These are phyloP conservation scores for Huso huso DNA, from an alignment of 2,797 vertebrate species.

Conservation along the genomic window DNA sequence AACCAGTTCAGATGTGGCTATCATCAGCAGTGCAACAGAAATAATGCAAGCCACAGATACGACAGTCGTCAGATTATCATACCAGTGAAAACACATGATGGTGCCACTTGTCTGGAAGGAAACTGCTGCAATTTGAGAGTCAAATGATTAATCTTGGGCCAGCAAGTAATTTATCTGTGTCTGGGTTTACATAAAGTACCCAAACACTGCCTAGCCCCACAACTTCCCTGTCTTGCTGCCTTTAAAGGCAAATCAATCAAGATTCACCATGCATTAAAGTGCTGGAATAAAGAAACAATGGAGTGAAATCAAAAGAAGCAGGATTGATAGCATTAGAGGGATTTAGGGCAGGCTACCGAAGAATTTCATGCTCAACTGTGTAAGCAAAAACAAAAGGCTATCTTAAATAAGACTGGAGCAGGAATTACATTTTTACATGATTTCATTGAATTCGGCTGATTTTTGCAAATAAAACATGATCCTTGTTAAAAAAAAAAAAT, in stretches of 20 bases:
- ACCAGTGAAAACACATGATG: slow-evolving; percentile 24
- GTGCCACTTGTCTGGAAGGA: slow-evolving; percentile 24
- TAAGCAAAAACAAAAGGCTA: slow-evolving; percentile 23
- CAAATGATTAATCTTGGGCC: slow-evolving; percentile 33
- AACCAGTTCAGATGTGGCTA: slow-evolving; percentile 13
- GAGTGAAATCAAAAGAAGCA: slow-evolving; percentile 53
- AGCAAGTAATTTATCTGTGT: slow-evolving; percentile 46
- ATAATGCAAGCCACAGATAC: slow-evolving; percentile 32
- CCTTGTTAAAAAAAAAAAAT: too few species aligned
- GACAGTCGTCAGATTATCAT: slow-evolving; percentile 31
- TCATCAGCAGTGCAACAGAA: slow-evolving; percentile 20
- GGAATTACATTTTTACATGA: slow-evolving; percentile 4
- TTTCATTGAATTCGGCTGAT: too few species aligned
- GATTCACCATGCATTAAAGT: slow-evolving; percentile 53
- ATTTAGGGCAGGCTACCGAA: slow-evolving; percentile 39
- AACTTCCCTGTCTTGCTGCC: slow-evolving; percentile 50
- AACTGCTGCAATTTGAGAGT: slow-evolving; percentile 25
- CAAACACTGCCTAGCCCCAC: slow-evolving; percentile 47
- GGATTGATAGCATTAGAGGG: slow-evolving; percentile 51
- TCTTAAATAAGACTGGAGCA: slow-evolving; percentile 38
- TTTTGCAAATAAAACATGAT: too few species aligned
- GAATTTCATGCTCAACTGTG: slow-evolving; percentile 30
- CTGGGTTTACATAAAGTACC: slow-evolving; percentile 45
- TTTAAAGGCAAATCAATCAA: slow-evolving; percentile 55
- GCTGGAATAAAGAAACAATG: slow-evolving; percentile 58